Base-by-base conservation (phyloP, 2,113 vertebrate species). In the Phalacrocorax brasilianus region DNA sequence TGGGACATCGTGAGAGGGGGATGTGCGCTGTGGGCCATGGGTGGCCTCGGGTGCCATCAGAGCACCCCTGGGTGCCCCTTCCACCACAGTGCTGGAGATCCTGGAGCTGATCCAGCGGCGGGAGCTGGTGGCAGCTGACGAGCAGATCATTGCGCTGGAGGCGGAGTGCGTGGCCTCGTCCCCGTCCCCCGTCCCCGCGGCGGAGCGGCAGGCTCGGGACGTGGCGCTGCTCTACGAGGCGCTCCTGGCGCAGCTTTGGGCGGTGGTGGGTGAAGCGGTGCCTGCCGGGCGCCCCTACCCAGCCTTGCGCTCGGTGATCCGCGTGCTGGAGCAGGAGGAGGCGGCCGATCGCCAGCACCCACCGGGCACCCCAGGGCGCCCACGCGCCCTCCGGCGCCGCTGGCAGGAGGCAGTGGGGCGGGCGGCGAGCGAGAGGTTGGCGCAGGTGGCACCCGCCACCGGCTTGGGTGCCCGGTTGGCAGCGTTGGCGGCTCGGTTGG, bases 71-170 rank as follows among this genome's bases (percentile, higher is more conserved):
- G 32, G 16, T 19, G 14, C 21, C 55, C 35, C 30, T 58, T 72
- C 32, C 20, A 58, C 18, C 30, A 21, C 95, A 99, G 99, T 99
- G 28, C 96, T 99, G 86, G 99, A 99, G 95, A 99, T 99, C 97
- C 97, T 99, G 92, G 98, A 98, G 97, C 94, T 99, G 94, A 99
- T 99, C 92, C 99, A 98, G 90, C 98, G 97, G 65, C 97, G 98
- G 18, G 99, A 99, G 56, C 98, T 99, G 62, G 92, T 99, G 27
- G 96, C 98, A 6, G 99, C 99, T 0, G 99, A 99, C 88, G 96
- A 97, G 5, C 99, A 99, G 97, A 99, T 99, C 97, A 97, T 99
- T 85, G 99, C 99, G 77, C 96, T 99, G 96, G 99, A 99, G 91
- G 98, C 98, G 19, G 99, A 99, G 91, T 98, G 98, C 11, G 97